phyloP scores from a whole-genome alignment of 2,888 invertebrate genomes.

The Phyllotreta cruciferae region DNA sequence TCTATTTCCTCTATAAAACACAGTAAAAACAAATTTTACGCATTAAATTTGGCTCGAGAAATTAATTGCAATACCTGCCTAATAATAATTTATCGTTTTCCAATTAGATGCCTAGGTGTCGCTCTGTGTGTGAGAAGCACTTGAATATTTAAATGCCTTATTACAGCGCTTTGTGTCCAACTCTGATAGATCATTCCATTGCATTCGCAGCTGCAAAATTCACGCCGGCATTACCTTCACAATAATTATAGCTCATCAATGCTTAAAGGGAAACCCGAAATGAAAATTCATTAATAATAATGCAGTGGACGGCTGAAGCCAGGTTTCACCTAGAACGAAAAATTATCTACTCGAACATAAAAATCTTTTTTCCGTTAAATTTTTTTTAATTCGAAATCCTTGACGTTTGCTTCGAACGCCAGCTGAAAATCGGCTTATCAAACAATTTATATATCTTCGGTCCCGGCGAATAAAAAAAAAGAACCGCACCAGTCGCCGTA shows the following conservation, averaged over 20 bases:
- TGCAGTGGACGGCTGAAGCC: no score
- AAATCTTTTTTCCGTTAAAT: constrained; percentile 2
- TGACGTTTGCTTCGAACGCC: constrained; percentile 14
- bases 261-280: constrained; percentile 1
- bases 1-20: no score
- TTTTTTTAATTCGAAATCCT: constrained; percentile 15
- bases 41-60: no score
- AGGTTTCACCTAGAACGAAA: no score
- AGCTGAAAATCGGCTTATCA: constrained; percentile 20
- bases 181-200: constrained; percentile 16
- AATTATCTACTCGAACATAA: no score
- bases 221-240: constrained; percentile 9
- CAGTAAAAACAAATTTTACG: no score
- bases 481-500: constrained; percentile 2
- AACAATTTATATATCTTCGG: constrained; percentile 25
- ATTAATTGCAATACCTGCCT: no score
- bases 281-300: constrained; percentile 1
- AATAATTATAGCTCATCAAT: constrained; percentile 17
- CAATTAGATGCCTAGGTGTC: constrained; percentile 7
- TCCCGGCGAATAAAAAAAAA: constrained; percentile 5
- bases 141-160: constrained; percentile 14
- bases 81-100: constrained; percentile 8
- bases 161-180: constrained; percentile 9
- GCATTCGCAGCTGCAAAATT: neutral
- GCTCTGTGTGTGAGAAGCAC: neutral